Percentiles rank a stretch among this genome's conserved stretches.
phyloP scores from a whole-genome alignment of 2,797 vertebrate species.

The Esox masquinongy region DNA sequence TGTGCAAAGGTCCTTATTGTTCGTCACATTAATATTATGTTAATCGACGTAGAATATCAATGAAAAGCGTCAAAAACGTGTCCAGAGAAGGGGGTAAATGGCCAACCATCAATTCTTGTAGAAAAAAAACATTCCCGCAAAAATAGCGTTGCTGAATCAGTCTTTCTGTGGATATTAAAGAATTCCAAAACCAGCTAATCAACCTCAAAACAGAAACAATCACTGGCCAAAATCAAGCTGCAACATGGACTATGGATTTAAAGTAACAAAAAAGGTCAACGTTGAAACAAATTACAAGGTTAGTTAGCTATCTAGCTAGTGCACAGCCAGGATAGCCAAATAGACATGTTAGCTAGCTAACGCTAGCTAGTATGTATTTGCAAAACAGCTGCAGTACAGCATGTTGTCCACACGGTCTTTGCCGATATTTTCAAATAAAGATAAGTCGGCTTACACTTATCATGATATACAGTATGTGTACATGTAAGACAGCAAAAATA shows the following conservation, averaged over 20 bases:
- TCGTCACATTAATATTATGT: background rate
- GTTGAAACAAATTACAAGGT: background rate
- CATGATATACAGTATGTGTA: background rate
- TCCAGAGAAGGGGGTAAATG: constrained; percentile 14
- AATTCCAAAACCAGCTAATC: constrained; percentile 25
- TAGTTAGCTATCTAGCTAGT: constrained; percentile 14
- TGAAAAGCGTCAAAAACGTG: background rate
- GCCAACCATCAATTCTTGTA: constrained; percentile 21
- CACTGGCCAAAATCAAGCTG: background rate
- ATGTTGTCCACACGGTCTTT: constrained; percentile 25
- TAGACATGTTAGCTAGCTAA: constrained; percentile 16
- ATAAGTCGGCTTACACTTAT: background rate
- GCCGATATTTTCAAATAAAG: constrained; percentile 24
- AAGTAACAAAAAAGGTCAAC: background rate
- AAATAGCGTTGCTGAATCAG: constrained; percentile 8
- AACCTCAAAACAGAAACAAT: background rate
- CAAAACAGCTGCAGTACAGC: constrained; percentile 19
- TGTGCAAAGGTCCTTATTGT: background rate
- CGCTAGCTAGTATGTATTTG: background rate
- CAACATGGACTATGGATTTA: background rate
- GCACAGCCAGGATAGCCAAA: background rate
- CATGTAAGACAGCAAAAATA: background rate
- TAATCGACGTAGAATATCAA: constrained; percentile 3
- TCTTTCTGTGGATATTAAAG: background rate
- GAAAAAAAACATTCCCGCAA: constrained; percentile 32